phyloP scores from a whole-genome alignment of 2,888 invertebrate genomes.

The Toxonevra muliebris region DNA sequence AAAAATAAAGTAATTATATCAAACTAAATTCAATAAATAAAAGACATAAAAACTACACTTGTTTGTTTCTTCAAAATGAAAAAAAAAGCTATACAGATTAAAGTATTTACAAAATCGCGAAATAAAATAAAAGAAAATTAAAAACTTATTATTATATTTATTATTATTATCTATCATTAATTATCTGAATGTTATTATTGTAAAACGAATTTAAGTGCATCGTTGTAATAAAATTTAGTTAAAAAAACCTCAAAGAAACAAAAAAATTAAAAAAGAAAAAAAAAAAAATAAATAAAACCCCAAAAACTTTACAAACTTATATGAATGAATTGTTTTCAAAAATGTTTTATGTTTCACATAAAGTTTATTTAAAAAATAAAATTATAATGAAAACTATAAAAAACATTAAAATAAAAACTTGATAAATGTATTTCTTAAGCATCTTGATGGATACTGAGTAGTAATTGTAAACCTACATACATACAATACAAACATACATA shows the following conservation, averaged over 20 bases:
- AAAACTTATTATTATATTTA: slow-evolving; percentile 15
- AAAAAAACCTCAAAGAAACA: background rate
- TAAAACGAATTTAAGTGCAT: slow-evolving; percentile 48
- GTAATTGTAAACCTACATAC: too few species aligned
- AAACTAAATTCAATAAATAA: slow-evolving; percentile 16
- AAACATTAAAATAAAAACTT: background rate
- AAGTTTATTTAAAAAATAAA: background rate
- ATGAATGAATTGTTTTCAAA: too few species aligned
- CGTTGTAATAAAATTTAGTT: slow-evolving; percentile 20
- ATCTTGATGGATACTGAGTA: slow-evolving; percentile 44
- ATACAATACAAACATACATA: too few species aligned
- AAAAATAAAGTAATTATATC: slow-evolving; percentile 29
- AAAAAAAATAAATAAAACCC: slow-evolving; percentile 9
- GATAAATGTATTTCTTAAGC: slow-evolving; percentile 13
- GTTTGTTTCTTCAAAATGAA: slow-evolving; percentile 1
- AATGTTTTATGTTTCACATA: too few species aligned
- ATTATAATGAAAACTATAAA: background rate
- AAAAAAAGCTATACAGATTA: background rate
- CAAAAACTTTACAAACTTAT: slow-evolving; percentile 11
- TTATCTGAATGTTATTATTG: slow-evolving; percentile 58
- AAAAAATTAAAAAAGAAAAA: slow-evolving; percentile 9
- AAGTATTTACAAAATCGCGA: slow-evolving; percentile 3
- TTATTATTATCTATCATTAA: slow-evolving; percentile 35
- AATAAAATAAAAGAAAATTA: slow-evolving; percentile 24
- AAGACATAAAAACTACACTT: slow-evolving; percentile 16